Percentiles rank a stretch among this genome's conserved stretches.
Conservation (phyloP, 1,140 invertebrate species). For the Popillia japonica region DNA sequence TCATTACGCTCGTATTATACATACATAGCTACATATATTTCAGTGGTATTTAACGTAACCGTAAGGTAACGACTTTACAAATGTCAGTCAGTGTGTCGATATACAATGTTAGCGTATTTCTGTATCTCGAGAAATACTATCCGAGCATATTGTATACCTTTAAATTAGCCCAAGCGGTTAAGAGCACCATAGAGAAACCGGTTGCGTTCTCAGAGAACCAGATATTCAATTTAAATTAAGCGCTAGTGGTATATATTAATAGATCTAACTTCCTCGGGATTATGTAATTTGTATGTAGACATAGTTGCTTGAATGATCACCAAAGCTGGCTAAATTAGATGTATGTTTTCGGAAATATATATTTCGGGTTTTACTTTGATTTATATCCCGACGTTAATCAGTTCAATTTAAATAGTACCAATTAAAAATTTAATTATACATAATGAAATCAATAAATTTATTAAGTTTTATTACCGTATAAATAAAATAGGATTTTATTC, state of each 20-base stretch:
- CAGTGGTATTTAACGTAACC: neutral
- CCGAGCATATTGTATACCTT: neutral
- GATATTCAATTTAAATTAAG: conserved; percentile 33
- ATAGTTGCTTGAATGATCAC: too few species aligned
- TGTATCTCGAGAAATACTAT: conserved; percentile 32
- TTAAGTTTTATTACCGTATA: too few species aligned
- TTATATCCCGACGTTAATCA: too few species aligned
- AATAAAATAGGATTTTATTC: too few species aligned
- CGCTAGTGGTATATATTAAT: conserved; percentile 1
- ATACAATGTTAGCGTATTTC: conserved; percentile 21
- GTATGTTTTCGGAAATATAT: too few species aligned
- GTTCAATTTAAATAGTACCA: too few species aligned
- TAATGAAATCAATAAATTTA: too few species aligned
- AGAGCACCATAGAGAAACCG: conserved; percentile 6
- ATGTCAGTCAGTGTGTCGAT: conserved; percentile 34
- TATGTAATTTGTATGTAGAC: neutral
- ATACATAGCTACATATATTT: neutral
- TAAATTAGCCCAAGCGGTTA: conserved; percentile 1
- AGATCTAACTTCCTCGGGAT: conserved; percentile 15
- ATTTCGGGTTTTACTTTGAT: too few species aligned
- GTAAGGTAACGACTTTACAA: conserved; percentile 6
- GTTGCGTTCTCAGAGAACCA: neutral
- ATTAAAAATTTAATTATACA: too few species aligned
- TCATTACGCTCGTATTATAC: neutral
- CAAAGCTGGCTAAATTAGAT: too few species aligned